Evolutionary conservation across 2,888 invertebrate genomes (phyloP).

Genomic region (Coenonympha arcania): DNA sequence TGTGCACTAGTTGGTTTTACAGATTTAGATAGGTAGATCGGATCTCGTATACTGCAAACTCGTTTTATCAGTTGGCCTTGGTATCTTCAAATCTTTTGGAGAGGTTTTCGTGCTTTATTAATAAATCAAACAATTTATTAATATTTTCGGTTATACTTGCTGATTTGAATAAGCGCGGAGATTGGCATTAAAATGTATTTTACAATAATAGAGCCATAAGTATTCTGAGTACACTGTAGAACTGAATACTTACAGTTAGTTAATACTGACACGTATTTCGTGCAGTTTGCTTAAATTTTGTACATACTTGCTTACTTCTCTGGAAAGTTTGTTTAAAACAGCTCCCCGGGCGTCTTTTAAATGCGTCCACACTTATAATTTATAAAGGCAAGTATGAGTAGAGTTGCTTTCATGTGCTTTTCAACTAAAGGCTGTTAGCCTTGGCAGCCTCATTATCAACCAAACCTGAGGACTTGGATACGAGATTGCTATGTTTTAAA

Average conservation of each 20-base stretch:
- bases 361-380: slow-evolving; percentile 19
- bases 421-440: neutral
- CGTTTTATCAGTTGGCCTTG: no score
- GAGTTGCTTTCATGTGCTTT: slow-evolving; percentile 13
- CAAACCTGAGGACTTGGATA: neutral
- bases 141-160: no score
- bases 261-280: neutral
- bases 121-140: no score
- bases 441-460: neutral
- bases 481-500: neutral
- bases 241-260: neutral
- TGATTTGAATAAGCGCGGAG: no score
- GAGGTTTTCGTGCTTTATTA: no score
- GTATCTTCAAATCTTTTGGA: no score
- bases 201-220: neutral
- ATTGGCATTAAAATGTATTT: no score
- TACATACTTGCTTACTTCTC: neutral
- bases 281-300: slow-evolving; percentile 2
- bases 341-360: slow-evolving; percentile 17
- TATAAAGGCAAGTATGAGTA: slow-evolving; percentile 24
- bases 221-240: neutral
- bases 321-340: slow-evolving; percentile 8
- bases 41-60: no score
- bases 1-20: no score
- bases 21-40: no score